Evolutionary conservation across 2,888 invertebrate genomes (phyloP).

Genomic region (Hesperia comma): DNA sequence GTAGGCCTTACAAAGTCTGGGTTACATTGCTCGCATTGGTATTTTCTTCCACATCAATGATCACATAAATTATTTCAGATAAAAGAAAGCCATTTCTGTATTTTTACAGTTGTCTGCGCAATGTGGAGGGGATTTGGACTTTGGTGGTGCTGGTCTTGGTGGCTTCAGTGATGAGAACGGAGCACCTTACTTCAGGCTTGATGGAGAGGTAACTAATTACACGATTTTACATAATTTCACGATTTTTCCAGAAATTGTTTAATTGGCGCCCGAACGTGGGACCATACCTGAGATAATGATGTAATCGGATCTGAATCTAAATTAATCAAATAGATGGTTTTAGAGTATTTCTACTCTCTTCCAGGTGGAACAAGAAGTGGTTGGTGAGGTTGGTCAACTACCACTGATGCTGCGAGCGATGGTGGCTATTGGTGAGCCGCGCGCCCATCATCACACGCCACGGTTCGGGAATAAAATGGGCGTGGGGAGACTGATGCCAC

Average conservation of each 20-base stretch:
- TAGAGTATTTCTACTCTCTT: too few relatives aligned
- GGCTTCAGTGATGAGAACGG: conserved; percentile 79
- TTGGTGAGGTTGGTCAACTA: conserved; percentile 88
- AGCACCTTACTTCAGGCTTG: conserved; percentile 77
- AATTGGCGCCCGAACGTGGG: too few relatives aligned
- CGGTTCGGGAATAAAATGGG: conserved; percentile 76
- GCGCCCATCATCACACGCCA: conserved; percentile 68
- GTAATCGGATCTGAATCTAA: too few relatives aligned
- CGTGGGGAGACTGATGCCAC: conserved; percentile 67
- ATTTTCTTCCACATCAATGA: too few relatives aligned
- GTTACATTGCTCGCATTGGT: too few relatives aligned
- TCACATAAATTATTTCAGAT: too few relatives aligned
- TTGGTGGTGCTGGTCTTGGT: conserved; percentile 73
- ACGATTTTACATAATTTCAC: too few relatives aligned
- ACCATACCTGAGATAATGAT: too few relatives aligned
- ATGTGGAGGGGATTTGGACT: conserved; percentile 79
- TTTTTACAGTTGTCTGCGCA: conserved; percentile 73
- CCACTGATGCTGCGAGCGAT: conserved; percentile 92
- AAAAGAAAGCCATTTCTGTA: conserved; percentile 13
- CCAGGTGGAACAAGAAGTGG: conserved; percentile 78
- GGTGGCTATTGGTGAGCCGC: conserved; percentile 86
- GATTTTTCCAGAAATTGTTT: too few relatives aligned
- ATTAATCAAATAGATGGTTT: too few relatives aligned
- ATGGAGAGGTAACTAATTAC: conserved; percentile 68
- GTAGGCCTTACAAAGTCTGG: too few relatives aligned